Evolutionary conservation across 2,888 invertebrate genomes (phyloP).

Genomic region (Trissolcus japonicus): DNA sequence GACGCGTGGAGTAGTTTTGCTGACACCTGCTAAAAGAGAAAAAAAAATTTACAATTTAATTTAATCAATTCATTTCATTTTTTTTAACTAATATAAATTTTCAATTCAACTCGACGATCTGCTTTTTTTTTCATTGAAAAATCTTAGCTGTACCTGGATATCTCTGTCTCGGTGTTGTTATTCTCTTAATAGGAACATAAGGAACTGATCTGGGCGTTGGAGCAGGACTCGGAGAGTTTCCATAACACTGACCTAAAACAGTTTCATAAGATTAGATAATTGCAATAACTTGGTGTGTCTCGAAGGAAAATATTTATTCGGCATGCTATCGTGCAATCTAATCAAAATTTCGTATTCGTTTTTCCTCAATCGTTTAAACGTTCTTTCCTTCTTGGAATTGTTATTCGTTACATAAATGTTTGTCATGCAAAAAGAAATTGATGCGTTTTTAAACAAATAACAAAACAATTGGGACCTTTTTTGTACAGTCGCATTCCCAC

Average conservation of each 20-base stretch:
- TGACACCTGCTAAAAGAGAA: conserved; percentile 14
- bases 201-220: conserved; percentile 65
- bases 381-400: too few relatives aligned
- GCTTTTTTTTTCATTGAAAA: not conserved
- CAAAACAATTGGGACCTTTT: conserved; percentile 63
- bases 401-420: too few relatives aligned
- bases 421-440: too few relatives aligned
- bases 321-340: too few relatives aligned
- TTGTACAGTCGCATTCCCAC: conserved; percentile 81
- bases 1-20: conserved; percentile 26
- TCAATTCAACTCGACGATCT: not conserved
- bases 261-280: too few relatives aligned
- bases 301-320: too few relatives aligned
- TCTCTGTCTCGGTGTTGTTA: conserved; percentile 39
- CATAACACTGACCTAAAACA: conserved; percentile 71
- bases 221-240: conserved; percentile 74
- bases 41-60: too few relatives aligned
- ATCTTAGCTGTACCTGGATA: conserved; percentile 22
- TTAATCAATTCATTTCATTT: not conserved
- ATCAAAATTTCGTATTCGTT: too few relatives aligned
- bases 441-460: too few relatives aligned
- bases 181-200: conserved; percentile 36
- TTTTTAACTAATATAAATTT: too few relatives aligned
- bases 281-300: not conserved
- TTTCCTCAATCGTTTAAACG: too few relatives aligned